Base-by-base conservation (phyloP, 2,888 invertebrate genomes). In the Bhutanitis thaidina region DNA sequence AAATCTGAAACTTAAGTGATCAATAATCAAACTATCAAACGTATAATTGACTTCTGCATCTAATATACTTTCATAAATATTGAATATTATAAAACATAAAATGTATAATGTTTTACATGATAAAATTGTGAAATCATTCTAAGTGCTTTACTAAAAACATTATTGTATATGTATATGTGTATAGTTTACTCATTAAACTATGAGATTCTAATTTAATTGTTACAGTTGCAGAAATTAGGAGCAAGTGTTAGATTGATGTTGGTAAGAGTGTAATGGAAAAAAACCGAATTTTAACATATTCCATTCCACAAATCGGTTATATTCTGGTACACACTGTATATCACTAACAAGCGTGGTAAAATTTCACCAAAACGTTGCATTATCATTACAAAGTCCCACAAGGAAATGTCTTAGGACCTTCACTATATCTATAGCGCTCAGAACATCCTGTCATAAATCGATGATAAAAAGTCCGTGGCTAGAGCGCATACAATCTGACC, bases 401-500 rank as follows among this genome's bases (percentile, higher is more conserved):
- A 43, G 49, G 43, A n/a, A 35, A 10, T 10, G 7, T 43, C 7
- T 14, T 34, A 12, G 12, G 25, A 15, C 27, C 43, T 13, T n/a
- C 45, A 16, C 34, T 25, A 25, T 25, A 13, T 20, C 1, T 16
- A 16, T 12, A 32, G 32, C 32, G 30, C 32, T 45, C 16, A 36
- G 48, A 53, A 52, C 54, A 70, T 61, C 68, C 69, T 77, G 61
- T 65, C 64, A 15, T 74, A 47, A 56, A 76, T 54, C 58, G 82
- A 79, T 69, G 75, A 78, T 64, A 83, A 55, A 45, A 84, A 54
- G 59, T 87, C 84, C 35, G 74, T 63, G 59, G 74, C 68, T 25
- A 85, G 54, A 20, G 58, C 63, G 55, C 72, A 70, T 47, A 70
- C 67, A 54, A 68, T 60, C 54, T 71, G 69, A 55, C 61, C 66